Base-by-base conservation (phyloP, 2,113 vertebrate species). In the Mustela nigripes region DNA sequence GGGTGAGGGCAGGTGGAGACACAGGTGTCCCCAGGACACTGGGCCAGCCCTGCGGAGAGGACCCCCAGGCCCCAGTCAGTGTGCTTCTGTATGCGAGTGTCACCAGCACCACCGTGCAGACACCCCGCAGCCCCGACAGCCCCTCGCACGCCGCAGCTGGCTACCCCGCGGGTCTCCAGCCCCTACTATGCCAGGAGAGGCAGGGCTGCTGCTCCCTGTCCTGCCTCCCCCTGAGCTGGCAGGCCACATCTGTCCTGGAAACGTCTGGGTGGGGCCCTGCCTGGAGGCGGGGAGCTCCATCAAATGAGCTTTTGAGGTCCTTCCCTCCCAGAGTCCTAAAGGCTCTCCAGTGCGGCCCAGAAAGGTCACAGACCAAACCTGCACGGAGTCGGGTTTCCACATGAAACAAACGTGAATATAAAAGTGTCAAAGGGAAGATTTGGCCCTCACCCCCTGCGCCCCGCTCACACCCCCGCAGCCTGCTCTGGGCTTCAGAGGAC, bases 401-500 rank as follows among this genome's bases (percentile, higher is more conserved):
- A 53, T n/a, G 26, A 69, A 86, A 78, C 36, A 91, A 16, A 26
- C 11, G 4, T 19, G 31, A 45, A 67, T 26, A 42, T 12, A 31
- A 62, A 53, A 33, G 84, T 2, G 19, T 62, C 33, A 28, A 26
- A 78, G 2, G 9, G 48, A 26, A 45, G 36, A 33, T 5, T 10
- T 6, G 21, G 85, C 84, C 45, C 42, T 48, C 16, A n/a, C 24
- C 58, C 60, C 18, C 69, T 31, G 36, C 36, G 14, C 39, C 50
- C 24, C 24, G 19, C 84, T 79, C 80, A 96, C 92, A 78, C 95
- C 88, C 90, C 90, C 78, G 62, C 81, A 86, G 97, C 97, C 84
- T 92, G 93, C 53, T 12, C 85, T 78, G 67, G 39, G 82, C 92
- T 88, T 90, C 73, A 10, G 48, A 74, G 93, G 36, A 19, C 93